Evolutionary conservation across 1,140 invertebrate genomes (phyloP).

Genomic region (Atta cephalotes): DNA sequence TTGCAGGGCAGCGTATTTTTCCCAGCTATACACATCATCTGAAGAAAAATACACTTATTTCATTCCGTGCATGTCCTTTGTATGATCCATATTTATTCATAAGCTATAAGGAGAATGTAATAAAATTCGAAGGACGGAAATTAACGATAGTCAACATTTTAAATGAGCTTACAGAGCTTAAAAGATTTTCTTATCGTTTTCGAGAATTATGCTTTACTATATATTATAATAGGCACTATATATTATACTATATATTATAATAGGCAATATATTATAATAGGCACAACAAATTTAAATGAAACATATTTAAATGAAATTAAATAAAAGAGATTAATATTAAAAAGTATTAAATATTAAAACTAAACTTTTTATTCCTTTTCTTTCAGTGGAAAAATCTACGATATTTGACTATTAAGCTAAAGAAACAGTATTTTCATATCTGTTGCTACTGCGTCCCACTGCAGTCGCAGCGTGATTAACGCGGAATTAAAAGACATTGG

Average conservation of each 20-base stretch:
- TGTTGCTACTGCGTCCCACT: neutral
- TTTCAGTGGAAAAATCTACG: neutral
- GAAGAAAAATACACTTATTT: neutral
- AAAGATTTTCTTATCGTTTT: neutral
- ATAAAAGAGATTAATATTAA: neutral
- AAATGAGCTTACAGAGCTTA: neutral
- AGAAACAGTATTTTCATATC: neutral
- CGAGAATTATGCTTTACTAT: neutral
- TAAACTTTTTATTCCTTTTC: neutral
- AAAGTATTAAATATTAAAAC: neutral
- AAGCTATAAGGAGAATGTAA: too few relatives aligned
- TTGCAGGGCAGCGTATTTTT: constrained; percentile 28
- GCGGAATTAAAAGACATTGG: neutral
- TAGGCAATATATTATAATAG: too few relatives aligned
- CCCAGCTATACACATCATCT: constrained; percentile 30
- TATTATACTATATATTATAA: too few relatives aligned
- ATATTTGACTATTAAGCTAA: neutral
- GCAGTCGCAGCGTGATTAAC: neutral
- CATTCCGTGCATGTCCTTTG: neutral
- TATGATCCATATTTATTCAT: constrained; percentile 12
- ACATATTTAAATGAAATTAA: neutral
- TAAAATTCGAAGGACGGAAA: neutral
- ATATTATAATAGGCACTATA: too few relatives aligned
- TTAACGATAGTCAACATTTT: constrained; percentile 2
- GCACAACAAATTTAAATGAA: too few relatives aligned